A percentile compares a stretch with the other conserved stretches of the same genome.
Evolutionary conservation across 2,113 vertebrate genomes (phyloP).

Genomic region (Indri indri): DNA sequence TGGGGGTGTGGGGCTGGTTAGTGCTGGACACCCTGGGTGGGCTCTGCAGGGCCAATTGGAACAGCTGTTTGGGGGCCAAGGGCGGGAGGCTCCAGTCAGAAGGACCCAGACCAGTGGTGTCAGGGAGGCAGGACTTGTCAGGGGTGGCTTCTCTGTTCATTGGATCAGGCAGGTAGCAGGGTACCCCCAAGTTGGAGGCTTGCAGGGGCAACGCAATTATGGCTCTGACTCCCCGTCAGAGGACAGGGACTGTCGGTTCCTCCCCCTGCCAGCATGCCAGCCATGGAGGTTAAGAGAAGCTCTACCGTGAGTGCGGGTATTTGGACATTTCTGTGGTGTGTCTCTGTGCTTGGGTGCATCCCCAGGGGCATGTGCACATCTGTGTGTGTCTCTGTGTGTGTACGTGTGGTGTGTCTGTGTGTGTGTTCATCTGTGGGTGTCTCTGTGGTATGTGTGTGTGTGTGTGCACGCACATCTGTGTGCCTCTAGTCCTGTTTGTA

Average conservation of each 20-base stretch:
- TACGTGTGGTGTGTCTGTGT: neutral
- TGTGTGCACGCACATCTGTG: neutral
- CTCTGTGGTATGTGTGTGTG: neutral
- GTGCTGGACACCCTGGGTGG: neutral
- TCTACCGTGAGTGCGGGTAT: neutral
- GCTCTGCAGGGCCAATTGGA: neutral
- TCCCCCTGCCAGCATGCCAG: neutral
- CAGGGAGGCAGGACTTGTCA: neutral
- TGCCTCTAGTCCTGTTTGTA: neutral
- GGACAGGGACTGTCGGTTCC: neutral
- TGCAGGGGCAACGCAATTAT: constrained; percentile 20
- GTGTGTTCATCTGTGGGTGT: neutral
- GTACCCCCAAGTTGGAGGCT: neutral
- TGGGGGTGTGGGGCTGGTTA: neutral
- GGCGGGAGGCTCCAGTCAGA: neutral
- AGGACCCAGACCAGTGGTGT: neutral
- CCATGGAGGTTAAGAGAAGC: neutral
- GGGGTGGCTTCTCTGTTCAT: neutral
- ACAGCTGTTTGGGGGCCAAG: neutral
- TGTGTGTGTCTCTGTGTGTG: neutral
- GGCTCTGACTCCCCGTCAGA: neutral
- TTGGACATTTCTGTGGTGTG: neutral
- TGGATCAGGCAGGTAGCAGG: neutral
- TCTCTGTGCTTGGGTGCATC: neutral
- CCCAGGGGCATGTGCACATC: neutral